Evolutionary conservation across 2,888 invertebrate genomes (phyloP), one percentile per base, ranked within the genome.

Genomic region (Electrophaes corylata): DNA sequence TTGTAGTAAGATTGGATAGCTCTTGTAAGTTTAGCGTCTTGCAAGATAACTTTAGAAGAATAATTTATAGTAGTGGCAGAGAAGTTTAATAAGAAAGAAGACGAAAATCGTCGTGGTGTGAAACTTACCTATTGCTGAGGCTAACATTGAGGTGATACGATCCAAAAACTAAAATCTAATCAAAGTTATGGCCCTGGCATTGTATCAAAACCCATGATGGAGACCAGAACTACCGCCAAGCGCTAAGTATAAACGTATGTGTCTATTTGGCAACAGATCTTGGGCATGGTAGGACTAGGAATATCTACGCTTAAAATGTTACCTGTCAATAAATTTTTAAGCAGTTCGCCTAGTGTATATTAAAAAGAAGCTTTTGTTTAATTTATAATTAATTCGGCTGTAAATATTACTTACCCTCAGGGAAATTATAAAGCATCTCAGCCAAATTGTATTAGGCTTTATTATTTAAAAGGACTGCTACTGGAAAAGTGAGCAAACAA

Each of bases 201-300:
- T 4, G 54, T 51, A 39, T 52, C 64, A 64, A 60, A 57, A 51
- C 44, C 48, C 44, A 45, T 52, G 51, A 61, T 54, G 12, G 35
- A 52, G 23, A 2, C 6, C 18, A 41, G 33, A 41, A 33, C 56
- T 26, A 16, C 29, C 26, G 64, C 64, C 64, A 64, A 64, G 43
- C 57, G 46, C 23, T 41, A 12, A 46, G 40, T 44, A 16, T 10
- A n/a, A n/a, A 41, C 47, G 14, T 44, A 43, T 33, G 12, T 35
- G 23, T 41, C 14, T 14, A 49, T 44, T 55, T 48, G 55, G 48
- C 55, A 52, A 10, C 43, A 26, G 16, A 44, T 23, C 20, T 2
- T 23, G 14, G n/a, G 12, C n/a, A n/a, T n/a, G n/a, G n/a, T n/a
- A n/a, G n/a, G n/a, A n/a, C n/a, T n/a, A n/a, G n/a, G n/a, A n/a